phyloP scores from a whole-genome alignment of 2,113 vertebrate species.

The Myotis lucifugus region DNA sequence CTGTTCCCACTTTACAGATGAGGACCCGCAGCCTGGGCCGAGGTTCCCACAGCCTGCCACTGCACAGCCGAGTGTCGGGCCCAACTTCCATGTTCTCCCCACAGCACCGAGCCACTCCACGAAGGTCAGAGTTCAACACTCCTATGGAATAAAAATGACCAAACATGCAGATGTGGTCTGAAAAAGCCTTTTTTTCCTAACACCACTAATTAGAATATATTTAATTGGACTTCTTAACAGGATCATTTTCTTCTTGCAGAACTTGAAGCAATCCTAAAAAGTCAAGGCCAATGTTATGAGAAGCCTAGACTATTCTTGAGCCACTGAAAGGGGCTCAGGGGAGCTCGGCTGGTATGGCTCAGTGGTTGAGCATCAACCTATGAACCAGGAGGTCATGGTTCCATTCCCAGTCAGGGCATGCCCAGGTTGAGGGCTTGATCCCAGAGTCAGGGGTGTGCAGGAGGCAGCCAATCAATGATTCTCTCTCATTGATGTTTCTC shows the following conservation, averaged over 20 bases:
- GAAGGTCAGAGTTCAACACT: not conserved
- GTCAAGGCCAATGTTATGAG: not conserved
- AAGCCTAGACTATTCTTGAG: not conserved
- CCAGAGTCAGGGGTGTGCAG: no score
- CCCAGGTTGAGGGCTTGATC: no score
- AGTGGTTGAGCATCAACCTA: no score
- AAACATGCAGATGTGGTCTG: not conserved
- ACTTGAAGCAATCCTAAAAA: not conserved
- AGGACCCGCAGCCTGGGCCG: not conserved
- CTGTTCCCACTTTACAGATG: not conserved
- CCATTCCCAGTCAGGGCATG: no score
- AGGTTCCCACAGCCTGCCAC: not conserved
- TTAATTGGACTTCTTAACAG: not conserved
- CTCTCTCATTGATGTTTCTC: no score
- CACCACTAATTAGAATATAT: not conserved
- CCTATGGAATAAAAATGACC: not conserved
- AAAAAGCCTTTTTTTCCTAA: not conserved
- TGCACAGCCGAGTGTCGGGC: not conserved
- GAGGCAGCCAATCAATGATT: no score
- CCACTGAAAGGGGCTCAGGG: not conserved
- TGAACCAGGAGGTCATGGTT: no score
- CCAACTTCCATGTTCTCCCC: not conserved
- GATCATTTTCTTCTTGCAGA: slow-evolving; percentile 33
- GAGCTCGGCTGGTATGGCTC: not conserved
- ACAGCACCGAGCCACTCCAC: not conserved